Conservation (phyloP, 1,140 invertebrate genomes). For the Aphaenogaster rudis region DNA sequence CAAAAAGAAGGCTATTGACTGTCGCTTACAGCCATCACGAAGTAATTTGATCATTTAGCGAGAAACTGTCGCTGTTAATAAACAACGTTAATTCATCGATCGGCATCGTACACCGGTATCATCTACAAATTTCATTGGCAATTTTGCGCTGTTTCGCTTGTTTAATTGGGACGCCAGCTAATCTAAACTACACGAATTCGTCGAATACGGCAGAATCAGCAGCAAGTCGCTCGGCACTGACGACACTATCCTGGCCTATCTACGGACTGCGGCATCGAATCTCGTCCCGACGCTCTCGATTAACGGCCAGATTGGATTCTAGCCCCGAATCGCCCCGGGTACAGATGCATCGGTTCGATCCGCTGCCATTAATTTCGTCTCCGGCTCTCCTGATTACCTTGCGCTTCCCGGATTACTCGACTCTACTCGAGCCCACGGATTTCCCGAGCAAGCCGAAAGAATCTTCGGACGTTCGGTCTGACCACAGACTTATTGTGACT, state of each 20-base stretch:
- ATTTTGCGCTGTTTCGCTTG: conserved; percentile 8
- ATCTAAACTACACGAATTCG: conserved; percentile 49
- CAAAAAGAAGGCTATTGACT: not conserved
- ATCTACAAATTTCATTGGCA: not conserved
- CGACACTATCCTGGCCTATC: conserved; percentile 63
- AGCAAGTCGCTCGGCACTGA: conserved; percentile 35
- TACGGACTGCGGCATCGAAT: conserved; percentile 62
- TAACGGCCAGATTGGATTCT: conserved; percentile 80
- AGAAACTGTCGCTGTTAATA: not conserved
- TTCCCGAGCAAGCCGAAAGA: conserved; percentile 61
- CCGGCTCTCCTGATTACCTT: conserved; percentile 74
- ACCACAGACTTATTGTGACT: conserved; percentile 71
- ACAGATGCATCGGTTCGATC: conserved; percentile 78
- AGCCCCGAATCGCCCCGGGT: conserved; percentile 72
- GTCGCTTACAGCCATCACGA: not conserved
- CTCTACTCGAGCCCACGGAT: conserved; percentile 39
- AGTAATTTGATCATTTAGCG: conserved; percentile 5
- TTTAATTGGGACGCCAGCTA: conserved; percentile 36
- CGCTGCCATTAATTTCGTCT: conserved; percentile 78
- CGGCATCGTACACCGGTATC: not conserved
- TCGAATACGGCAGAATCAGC: conserved; percentile 36
- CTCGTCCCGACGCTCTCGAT: conserved; percentile 74
- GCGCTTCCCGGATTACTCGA: conserved; percentile 74
- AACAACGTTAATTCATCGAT: conserved; percentile 9
- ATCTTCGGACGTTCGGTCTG: conserved; percentile 52